Evolutionary conservation across 1,140 invertebrate species (phyloP), one percentile per base, ranked within the genome.

Genomic region (Aethina tumida): DNA sequence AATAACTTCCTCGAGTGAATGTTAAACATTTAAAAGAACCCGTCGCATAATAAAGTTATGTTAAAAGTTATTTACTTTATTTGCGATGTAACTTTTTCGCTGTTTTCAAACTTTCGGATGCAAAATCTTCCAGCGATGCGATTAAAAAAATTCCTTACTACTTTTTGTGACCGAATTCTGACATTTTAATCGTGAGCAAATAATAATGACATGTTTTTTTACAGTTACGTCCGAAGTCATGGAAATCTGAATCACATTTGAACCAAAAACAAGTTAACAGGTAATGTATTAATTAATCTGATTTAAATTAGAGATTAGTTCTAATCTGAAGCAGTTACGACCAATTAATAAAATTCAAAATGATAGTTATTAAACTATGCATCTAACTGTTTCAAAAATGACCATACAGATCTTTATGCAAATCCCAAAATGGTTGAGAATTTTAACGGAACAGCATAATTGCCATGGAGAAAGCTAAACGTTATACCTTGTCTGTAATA

Each of bases 161-260:
- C n/a, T n/a, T n/a, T n/a, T n/a, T n/a, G n/a, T n/a, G n/a, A n/a
- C n/a, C n/a, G n/a, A n/a, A n/a, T n/a, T n/a, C n/a, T n/a, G n/a
- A n/a, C n/a, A n/a, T n/a, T n/a, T n/a, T n/a, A n/a, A n/a, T n/a
- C n/a, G n/a, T n/a, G n/a, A n/a, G n/a, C n/a, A n/a, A n/a, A n/a
- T n/a, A n/a, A n/a, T n/a, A n/a, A n/a, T n/a, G n/a, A n/a, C n/a
- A n/a, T n/a, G n/a, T 43, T 47, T 47, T 50, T 32, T 58, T 58
- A 28, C 54, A 58, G 56, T 47, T 58, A 27, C 50, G 48, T 22
- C 54, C 54, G 13, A 52, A 45, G 29, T 33, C 52, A 22, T 58
- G 56, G 56, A 56, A 55, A 37, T 56, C 56, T 13, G 56, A 58
- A 25, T 39, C 52, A 4, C 50, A 56, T 27, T 35, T 56, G 17